A percentile compares a stretch with the other conserved stretches of the same genome.
These are phyloP conservation scores for Philonicus albiceps DNA, from an alignment of 2,888 invertebrate species.

Conservation along the genomic window DNA sequence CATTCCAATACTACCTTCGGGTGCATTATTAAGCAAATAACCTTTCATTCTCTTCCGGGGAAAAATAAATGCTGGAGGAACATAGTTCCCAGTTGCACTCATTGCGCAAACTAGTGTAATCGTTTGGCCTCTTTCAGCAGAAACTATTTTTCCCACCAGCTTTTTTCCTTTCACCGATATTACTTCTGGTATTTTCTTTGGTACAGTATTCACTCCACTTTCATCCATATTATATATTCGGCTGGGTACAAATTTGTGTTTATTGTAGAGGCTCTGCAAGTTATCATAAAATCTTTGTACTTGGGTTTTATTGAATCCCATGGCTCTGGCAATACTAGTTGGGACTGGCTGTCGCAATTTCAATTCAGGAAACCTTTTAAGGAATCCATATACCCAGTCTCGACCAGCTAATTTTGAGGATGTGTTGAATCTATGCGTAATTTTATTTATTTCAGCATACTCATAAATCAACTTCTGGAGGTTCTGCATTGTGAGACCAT, in stretches of 20 bases:
- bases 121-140: conserved; percentile 1
- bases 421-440: background rate
- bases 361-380: background rate
- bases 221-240: background rate
- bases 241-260: background rate
- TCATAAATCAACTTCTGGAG: background rate
- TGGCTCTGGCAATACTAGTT: background rate
- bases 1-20: conserved; percentile 6
- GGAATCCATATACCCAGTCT: conserved; percentile 11
- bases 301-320: background rate
- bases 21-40: conserved; percentile 7
- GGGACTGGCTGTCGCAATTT: conserved; percentile 5
- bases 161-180: background rate
- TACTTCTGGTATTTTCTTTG: background rate
- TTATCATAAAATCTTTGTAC: background rate
- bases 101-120: background rate
- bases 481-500: background rate
- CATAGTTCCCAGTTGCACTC: background rate
- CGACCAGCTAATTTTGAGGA: background rate
- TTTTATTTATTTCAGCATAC: background rate
- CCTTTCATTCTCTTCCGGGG: background rate
- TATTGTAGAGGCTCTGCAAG: background rate
- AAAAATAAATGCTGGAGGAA: conserved; percentile 3
- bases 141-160: background rate
- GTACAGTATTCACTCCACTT: background rate